These are phyloP conservation scores for Coracopsis vasa DNA, from an alignment of 2,113 vertebrate species.

Conservation along the genomic window DNA sequence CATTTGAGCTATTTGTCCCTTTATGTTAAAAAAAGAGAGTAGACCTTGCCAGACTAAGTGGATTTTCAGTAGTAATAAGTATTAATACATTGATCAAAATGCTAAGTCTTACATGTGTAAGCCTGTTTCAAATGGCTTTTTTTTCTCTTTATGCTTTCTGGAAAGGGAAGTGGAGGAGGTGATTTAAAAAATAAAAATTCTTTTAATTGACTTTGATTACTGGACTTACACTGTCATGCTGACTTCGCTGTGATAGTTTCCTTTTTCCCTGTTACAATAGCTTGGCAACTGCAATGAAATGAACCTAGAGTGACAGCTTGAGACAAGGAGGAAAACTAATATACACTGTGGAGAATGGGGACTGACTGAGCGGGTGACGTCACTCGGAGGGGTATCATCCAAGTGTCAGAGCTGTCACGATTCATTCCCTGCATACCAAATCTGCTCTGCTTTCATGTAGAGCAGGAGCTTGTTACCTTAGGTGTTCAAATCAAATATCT, in stretches of 20 bases:
- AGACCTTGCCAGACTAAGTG: neutral
- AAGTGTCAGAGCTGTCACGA: constrained; percentile 6
- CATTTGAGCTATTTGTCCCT: neutral
- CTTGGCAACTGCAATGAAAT: constrained; percentile 32
- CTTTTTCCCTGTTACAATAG: neutral
- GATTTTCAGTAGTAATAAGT: neutral
- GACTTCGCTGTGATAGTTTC: constrained; percentile 38
- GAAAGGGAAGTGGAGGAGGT: neutral
- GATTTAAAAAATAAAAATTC: constrained; percentile 36
- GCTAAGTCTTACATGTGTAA: neutral
- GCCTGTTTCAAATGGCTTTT: neutral
- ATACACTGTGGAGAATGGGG: neutral
- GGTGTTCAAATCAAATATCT: constrained; percentile 26
- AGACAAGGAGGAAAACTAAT: constrained; percentile 43
- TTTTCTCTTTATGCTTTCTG: neutral
- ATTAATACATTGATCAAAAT: neutral
- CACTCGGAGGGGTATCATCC: neutral
- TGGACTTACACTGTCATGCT: neutral
- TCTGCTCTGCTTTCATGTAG: neutral
- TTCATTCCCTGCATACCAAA: neutral
- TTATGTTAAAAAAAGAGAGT: neutral
- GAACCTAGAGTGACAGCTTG: constrained; percentile 38
- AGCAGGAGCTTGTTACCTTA: constrained; percentile 43
- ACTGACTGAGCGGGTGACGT: neutral
- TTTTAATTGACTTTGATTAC: constrained; percentile 36